phyloP scores from a whole-genome alignment of 2,113 vertebrate species.

The Cariama cristata region DNA sequence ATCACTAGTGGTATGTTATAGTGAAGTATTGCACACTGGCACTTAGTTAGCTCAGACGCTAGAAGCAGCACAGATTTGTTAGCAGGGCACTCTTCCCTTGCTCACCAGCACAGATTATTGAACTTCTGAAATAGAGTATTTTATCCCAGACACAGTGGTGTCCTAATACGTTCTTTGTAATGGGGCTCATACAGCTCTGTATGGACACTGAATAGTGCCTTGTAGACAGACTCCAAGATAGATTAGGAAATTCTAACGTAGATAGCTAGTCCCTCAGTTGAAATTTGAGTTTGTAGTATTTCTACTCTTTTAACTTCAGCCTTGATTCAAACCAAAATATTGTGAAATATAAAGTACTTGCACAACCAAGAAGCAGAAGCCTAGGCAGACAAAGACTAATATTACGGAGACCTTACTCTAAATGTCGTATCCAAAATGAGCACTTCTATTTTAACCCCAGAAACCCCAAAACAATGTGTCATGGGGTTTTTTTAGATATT shows the following conservation, averaged over 20 bases:
- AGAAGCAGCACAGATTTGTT: not conserved
- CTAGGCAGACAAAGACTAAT: not conserved
- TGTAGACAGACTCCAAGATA: not conserved
- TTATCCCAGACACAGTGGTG: not conserved
- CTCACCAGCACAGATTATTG: not conserved
- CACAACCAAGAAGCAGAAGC: not conserved
- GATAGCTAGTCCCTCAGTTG: not conserved
- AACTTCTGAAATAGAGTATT: not conserved
- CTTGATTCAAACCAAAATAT: not conserved
- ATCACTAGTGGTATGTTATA: not conserved
- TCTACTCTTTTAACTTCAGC: not conserved
- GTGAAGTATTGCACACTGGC: not conserved
- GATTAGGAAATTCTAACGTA: not conserved
- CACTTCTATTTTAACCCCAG: not conserved
- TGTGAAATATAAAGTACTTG: not conserved
- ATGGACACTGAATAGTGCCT: not conserved
- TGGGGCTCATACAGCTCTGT: not conserved
- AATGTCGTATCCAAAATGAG: not conserved
- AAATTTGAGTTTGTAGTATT: not conserved
- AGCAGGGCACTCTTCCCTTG: fast-evolving
- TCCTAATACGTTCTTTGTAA: not conserved
- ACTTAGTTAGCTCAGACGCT: not conserved
- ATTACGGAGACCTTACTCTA: not conserved
- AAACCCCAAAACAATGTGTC: not conserved
- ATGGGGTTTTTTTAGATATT: not conserved